Evolutionary conservation across 2,113 vertebrate species (phyloP).

Genomic region (Rousettus leschenaultii): DNA sequence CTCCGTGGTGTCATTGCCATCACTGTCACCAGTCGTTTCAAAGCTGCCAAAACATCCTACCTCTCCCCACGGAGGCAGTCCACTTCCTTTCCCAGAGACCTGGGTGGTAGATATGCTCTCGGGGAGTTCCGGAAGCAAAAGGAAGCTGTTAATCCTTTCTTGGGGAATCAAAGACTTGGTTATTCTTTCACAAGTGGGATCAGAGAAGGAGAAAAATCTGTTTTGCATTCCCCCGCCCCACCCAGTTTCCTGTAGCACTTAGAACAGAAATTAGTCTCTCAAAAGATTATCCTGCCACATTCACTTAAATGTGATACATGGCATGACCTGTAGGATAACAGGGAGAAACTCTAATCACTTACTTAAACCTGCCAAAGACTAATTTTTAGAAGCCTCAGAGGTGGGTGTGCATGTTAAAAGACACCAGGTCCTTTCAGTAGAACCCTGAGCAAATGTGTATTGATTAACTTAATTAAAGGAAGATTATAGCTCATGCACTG

Average conservation of each 20-base stretch:
- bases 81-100: not conserved
- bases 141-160: not conserved
- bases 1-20: not conserved
- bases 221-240: not conserved
- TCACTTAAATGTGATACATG: not conserved
- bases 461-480: constrained; percentile 51
- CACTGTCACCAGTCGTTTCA: not conserved
- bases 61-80: not conserved
- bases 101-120: not conserved
- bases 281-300: not conserved
- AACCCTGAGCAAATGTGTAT: constrained; percentile 5
- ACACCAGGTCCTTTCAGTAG: not conserved
- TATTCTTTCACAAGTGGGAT: not conserved
- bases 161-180: not conserved
- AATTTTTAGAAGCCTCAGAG: constrained; percentile 1
- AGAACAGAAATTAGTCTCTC: not conserved
- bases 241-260: not conserved
- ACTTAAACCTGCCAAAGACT: constrained; percentile 20
- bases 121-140: not conserved
- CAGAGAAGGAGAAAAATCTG: not conserved
- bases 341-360: not conserved
- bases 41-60: not conserved
- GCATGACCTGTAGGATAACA: not conserved
- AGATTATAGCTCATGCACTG: not conserved
- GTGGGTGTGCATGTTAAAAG: not conserved